phyloP scores from a whole-genome alignment of 53 echinoderm and acorn worm species.

The Stichopus horrens region DNA sequence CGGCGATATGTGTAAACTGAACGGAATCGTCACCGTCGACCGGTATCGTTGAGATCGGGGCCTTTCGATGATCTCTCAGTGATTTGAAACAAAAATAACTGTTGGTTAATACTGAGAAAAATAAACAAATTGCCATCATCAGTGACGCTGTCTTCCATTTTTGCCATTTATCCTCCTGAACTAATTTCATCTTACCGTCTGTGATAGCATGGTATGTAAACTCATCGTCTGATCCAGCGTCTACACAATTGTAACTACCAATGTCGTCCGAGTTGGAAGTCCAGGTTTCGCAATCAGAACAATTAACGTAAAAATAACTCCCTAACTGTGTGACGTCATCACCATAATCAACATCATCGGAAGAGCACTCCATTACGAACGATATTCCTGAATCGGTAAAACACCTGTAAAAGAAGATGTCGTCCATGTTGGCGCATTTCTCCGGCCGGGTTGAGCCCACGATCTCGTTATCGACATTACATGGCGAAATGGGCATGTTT shows the following conservation, averaged over 20 bases:
- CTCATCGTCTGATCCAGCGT: neutral
- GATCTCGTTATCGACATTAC: neutral
- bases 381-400: neutral
- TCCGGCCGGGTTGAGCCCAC: neutral
- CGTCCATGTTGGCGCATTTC: neutral
- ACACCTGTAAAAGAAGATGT: neutral
- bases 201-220: neutral
- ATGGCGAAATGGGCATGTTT: neutral
- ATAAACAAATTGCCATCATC: neutral
- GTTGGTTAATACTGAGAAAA: neutral
- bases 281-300: neutral
- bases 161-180: neutral
- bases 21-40: neutral
- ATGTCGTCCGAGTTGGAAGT: neutral
- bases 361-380: neutral
- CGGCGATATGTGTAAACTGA: neutral
- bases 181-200: neutral
- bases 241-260: neutral
- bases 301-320: neutral
- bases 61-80: neutral
- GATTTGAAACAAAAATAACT: neutral
- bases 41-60: neutral
- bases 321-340: neutral
- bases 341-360: neutral
- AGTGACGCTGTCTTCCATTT: neutral